Percentiles rank a stretch among this genome's conserved stretches.
Evolutionary conservation across 2,888 invertebrate species (phyloP).

Genomic region (Clepsis dumicolana): DNA sequence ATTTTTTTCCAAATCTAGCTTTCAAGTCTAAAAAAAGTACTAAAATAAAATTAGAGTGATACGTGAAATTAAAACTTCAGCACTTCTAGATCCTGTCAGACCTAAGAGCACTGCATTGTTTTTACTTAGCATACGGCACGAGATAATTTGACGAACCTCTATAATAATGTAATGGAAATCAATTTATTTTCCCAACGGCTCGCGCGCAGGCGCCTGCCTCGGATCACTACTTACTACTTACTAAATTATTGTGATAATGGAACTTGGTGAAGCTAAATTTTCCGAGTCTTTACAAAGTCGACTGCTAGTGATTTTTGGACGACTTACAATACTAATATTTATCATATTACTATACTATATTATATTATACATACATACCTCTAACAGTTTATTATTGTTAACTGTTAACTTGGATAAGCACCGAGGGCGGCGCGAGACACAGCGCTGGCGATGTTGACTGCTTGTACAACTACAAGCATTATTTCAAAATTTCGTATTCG

Average conservation of each 20-base stretch:
- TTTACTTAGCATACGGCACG: conserved; percentile 8
- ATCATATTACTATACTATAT: conserved; percentile 53
- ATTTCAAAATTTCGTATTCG: conserved; percentile 9
- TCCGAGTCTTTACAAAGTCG: conserved; percentile 78
- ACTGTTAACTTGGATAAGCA: conserved; percentile 69
- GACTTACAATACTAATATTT: conserved; percentile 50
- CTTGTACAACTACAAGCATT: conserved; percentile 1
- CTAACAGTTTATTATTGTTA: conserved; percentile 81
- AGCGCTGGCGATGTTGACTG: conserved; percentile 36
- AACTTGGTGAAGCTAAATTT: conserved; percentile 69
- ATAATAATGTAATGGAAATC: not conserved
- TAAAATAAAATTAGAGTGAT: conserved; percentile 17
- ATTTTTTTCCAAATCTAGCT: conserved; percentile 27
- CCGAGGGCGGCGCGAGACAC: conserved; percentile 45
- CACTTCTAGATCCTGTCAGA: conserved; percentile 37
- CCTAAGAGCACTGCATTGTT: conserved; percentile 31
- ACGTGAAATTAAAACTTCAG: conserved; percentile 15
- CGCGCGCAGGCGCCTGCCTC: conserved; percentile 10
- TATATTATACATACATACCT: conserved; percentile 62
- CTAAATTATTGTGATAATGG: conserved; percentile 77
- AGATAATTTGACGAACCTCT: conserved; percentile 2
- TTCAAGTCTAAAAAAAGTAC: conserved; percentile 16
- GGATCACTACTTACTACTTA: conserved; percentile 56
- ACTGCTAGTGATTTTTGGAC: conserved; percentile 72
- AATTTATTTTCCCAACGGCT: not conserved